Evolutionary conservation across 1,140 invertebrate species (phyloP).

Genomic region (Proctacanthus coquilletti): DNA sequence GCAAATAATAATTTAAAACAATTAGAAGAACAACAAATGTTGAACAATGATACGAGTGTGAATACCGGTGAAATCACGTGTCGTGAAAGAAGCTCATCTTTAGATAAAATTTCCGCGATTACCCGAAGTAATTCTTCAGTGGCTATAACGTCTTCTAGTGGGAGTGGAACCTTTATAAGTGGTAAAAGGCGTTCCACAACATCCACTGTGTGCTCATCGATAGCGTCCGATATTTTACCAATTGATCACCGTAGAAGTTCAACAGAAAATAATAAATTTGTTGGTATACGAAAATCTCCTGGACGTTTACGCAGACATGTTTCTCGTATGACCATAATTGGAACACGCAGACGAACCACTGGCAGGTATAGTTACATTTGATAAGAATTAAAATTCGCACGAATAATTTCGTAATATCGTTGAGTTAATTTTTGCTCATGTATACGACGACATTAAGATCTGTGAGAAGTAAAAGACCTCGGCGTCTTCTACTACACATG

Average conservation of each 20-base stretch:
- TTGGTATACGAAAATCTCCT: slow-evolving; percentile 22
- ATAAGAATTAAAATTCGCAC: too few species aligned
- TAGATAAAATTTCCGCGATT: slow-evolving; percentile 15
- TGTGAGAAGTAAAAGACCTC: too few species aligned
- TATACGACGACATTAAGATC: too few species aligned
- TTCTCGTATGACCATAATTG: slow-evolving; percentile 26
- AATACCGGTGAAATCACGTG: too few species aligned
- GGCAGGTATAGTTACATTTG: slow-evolving; percentile 30
- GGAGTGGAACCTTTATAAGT: slow-evolving; percentile 15
- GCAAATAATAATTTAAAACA: too few species aligned
- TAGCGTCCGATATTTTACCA: slow-evolving; percentile 22
- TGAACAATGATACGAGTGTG: too few species aligned
- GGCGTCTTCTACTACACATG: too few species aligned
- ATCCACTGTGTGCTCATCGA: slow-evolving; percentile 25
- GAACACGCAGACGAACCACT: slow-evolving; percentile 25
- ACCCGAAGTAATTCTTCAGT: slow-evolving; percentile 28
- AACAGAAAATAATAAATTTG: slow-evolving; percentile 13
- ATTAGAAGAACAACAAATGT: too few species aligned
- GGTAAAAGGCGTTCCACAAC: slow-evolving; percentile 23
- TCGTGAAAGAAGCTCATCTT: slow-evolving; percentile 19
- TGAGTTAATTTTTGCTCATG: too few species aligned
- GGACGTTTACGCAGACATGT: slow-evolving; percentile 23
- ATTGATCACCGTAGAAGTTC: slow-evolving; percentile 24
- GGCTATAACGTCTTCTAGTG: slow-evolving; percentile 25
- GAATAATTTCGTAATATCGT: too few species aligned